Base-by-base conservation (phyloP, 2,113 vertebrate species). In the Hydrolagus affinis region DNA sequence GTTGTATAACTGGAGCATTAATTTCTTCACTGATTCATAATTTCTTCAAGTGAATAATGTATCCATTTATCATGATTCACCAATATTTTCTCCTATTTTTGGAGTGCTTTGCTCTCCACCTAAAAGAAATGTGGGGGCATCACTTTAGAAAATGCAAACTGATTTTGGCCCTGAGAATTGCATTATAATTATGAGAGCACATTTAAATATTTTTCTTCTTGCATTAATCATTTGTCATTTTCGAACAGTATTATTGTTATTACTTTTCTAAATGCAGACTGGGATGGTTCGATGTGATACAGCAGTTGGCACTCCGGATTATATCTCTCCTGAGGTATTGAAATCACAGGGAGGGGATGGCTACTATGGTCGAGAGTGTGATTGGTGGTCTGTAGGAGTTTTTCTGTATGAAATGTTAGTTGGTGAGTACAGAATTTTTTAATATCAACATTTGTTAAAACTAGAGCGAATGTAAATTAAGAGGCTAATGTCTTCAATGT, bases 351-450 rank as follows among this genome's bases (percentile, higher is more conserved):
- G 97, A 9, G 97, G 97, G 0, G 97, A 99, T n/a, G 97, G 97
- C 1, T 98, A 93, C 70, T 98, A 99, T 4, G 97, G 97, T 23
- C 94, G 97, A 87, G 97, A 99, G 85, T 99, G 97, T 62, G 97
- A 99, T 92, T 99, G 98, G 98, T 99, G 98, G 98, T 99, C 97
- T 28, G 98, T 99, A 0, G 98, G 98, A 75, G 98, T 99, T 90
- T 99, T 99, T 92, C 96, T 99, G 86, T 99, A 96, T 78, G 98
- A 99, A 91, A 96, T 99, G 96, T 93, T 99, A 11, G 98, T 99
- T 70, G 98, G 98, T 99, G 88, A 96, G 97, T 96, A 86, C 86
- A 60, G 78, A 83, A 77, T 2, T 21, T 4, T n/a, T 44, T 44
- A 44, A 21, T 68, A 56, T 15, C 21, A 83, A 80, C 6, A 66